Evolutionary conservation across 2,888 invertebrate genomes (phyloP).

Genomic region (Apomyelois bistriatella): DNA sequence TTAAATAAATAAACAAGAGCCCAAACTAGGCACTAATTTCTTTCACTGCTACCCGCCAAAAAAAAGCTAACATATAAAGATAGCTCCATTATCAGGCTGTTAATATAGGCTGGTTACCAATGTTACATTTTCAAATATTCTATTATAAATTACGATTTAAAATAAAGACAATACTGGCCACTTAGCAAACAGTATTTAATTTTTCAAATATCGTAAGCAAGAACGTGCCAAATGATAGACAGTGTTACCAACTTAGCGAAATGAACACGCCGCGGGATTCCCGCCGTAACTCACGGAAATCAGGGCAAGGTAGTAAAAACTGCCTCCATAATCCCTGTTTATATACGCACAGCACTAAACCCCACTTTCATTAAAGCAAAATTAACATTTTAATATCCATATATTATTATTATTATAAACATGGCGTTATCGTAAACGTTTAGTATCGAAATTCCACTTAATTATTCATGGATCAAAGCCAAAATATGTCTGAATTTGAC

Average conservation of each 20-base stretch:
- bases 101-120: too few species aligned
- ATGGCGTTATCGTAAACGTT: constrained; percentile 52
- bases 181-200: neutral
- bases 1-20: too few species aligned
- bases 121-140: too few species aligned
- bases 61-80: too few species aligned
- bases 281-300: constrained; percentile 45
- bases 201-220: neutral
- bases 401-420: constrained; percentile 63
- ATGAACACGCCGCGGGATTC: constrained; percentile 17
- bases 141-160: too few species aligned
- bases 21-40: too few species aligned
- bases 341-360: constrained; percentile 64
- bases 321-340: constrained; percentile 67
- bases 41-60: too few species aligned
- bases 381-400: constrained; percentile 77
- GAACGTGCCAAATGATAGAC: neutral
- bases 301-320: constrained; percentile 66
- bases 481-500: constrained; percentile 27
- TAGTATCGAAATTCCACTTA: constrained; percentile 44
- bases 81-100: too few species aligned
- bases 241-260: constrained; percentile 20
- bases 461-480: constrained; percentile 39
- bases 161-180: too few species aligned
- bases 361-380: constrained; percentile 71